These are phyloP conservation scores for Lithophane leautieri DNA, from an alignment of 2,888 invertebrate species.

Conservation along the genomic window DNA sequence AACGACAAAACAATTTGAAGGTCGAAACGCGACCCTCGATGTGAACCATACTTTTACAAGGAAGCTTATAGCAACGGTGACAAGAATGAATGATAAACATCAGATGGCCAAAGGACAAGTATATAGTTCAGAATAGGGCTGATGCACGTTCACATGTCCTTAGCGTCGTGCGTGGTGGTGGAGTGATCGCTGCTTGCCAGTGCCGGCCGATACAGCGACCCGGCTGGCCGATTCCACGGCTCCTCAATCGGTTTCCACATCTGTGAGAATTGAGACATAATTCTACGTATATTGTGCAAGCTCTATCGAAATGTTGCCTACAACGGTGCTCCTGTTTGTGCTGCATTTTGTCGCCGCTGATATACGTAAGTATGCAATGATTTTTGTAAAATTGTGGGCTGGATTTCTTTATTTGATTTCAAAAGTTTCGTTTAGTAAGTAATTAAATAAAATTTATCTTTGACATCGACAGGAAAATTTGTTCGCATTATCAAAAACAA, in stretches of 20 bases:
- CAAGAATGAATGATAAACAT: slow-evolving; percentile 35
- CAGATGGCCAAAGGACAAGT: slow-evolving; percentile 40
- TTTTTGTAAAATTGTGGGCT: slow-evolving; percentile 4
- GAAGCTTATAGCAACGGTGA: slow-evolving; percentile 20
- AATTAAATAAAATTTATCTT: background rate
- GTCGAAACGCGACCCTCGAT: background rate
- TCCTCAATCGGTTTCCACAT: slow-evolving; percentile 67
- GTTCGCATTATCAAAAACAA: background rate
- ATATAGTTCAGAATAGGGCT: slow-evolving; percentile 74
- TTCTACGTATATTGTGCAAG: slow-evolving; percentile 77
- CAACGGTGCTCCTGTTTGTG: slow-evolving; percentile 77
- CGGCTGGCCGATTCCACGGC: slow-evolving; percentile 81
- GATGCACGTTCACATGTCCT: slow-evolving; percentile 78
- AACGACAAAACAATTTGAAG: slow-evolving; percentile 2
- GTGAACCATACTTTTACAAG: slow-evolving; percentile 10
- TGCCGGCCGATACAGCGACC: slow-evolving; percentile 83
- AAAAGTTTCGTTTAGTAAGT: background rate
- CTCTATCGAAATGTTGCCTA: slow-evolving; percentile 78
- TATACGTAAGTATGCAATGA: slow-evolving; percentile 81
- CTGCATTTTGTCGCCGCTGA: slow-evolving; percentile 84
- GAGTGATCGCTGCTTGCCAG: slow-evolving; percentile 73
- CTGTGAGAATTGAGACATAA: slow-evolving; percentile 73
- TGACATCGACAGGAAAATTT: no score
- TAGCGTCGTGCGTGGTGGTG: slow-evolving; percentile 71
- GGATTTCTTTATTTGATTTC: background rate